Conservation (phyloP, 2,888 invertebrate genomes). For the Biston betularia region DNA sequence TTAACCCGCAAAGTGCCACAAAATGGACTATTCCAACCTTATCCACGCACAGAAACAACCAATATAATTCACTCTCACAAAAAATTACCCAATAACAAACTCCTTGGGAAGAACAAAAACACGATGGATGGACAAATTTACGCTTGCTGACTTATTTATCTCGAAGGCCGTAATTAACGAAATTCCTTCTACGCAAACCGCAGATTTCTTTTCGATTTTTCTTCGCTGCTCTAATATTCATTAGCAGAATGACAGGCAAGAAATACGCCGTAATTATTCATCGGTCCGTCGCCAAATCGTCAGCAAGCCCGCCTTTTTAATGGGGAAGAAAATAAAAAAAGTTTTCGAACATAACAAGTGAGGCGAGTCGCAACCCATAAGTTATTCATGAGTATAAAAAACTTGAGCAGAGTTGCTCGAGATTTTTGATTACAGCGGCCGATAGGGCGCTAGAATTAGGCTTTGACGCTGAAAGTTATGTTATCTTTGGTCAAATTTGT, state of each 20-base stretch:
- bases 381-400: constrained; percentile 78
- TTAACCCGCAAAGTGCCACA: constrained; percentile 64
- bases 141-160: constrained; percentile 81
- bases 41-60: constrained; percentile 72
- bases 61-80: constrained; percentile 70
- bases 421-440: constrained; percentile 70
- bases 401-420: constrained; percentile 61
- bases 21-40: constrained; percentile 69
- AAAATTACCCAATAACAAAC: constrained; percentile 77
- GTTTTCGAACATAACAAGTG: constrained; percentile 80
- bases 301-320: constrained; percentile 73
- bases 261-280: constrained; percentile 84
- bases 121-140: constrained; percentile 78
- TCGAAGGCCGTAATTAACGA: constrained; percentile 74
- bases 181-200: constrained; percentile 67
- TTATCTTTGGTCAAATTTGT: neutral
- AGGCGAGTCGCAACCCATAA: constrained; percentile 72
- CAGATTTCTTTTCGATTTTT: constrained; percentile 72
- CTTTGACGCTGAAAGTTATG: constrained; percentile 27
- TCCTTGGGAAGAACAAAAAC: constrained; percentile 72
- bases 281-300: constrained; percentile 77
- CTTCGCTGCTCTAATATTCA: constrained; percentile 77
- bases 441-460: constrained; percentile 43
- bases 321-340: constrained; percentile 79
- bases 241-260: constrained; percentile 82